These are phyloP conservation scores for Actinostola sp. DNA, from an alignment of 92 coral and sea anemone species.

Conservation along the genomic window DNA sequence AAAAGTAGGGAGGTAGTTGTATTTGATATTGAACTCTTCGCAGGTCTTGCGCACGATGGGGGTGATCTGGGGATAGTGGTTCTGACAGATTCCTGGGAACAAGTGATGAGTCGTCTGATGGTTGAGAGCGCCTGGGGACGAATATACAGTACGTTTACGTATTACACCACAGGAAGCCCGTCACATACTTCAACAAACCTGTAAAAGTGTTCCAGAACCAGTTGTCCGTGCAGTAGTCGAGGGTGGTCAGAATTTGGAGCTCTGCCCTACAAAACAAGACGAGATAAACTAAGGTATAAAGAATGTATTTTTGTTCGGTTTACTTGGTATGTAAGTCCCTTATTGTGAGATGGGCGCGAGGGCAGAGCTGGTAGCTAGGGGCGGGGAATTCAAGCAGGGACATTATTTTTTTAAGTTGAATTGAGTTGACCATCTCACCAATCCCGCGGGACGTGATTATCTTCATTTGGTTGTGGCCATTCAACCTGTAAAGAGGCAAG, in stretches of 20 bases:
- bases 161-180: too few relatives aligned
- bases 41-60: slow-evolving; percentile 76
- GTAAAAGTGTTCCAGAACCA: slow-evolving; percentile 88
- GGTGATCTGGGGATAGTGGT: slow-evolving; percentile 80
- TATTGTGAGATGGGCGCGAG: too few relatives aligned
- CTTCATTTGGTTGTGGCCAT: slow-evolving; percentile 74
- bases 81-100: slow-evolving; percentile 79
- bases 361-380: too few relatives aligned
- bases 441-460: slow-evolving; percentile 60
- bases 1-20: slow-evolving; percentile 75
- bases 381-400: too few relatives aligned
- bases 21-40: slow-evolving; percentile 79
- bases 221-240: slow-evolving; percentile 76
- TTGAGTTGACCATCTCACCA: slow-evolving; percentile 68
- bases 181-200: too few relatives aligned
- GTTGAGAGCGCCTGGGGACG: slow-evolving; percentile 73
- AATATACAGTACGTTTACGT: too few relatives aligned
- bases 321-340: background rate
- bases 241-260: slow-evolving; percentile 78
- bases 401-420: too few relatives aligned
- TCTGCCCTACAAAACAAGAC: slow-evolving; percentile 81
- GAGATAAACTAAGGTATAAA: too few relatives aligned
- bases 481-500: slow-evolving; percentile 57
- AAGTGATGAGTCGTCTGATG: slow-evolving; percentile 84
- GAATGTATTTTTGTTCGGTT: background rate